Conservation (phyloP, 2,797 vertebrate species). For the Odontamblyopus lacepedii region DNA sequence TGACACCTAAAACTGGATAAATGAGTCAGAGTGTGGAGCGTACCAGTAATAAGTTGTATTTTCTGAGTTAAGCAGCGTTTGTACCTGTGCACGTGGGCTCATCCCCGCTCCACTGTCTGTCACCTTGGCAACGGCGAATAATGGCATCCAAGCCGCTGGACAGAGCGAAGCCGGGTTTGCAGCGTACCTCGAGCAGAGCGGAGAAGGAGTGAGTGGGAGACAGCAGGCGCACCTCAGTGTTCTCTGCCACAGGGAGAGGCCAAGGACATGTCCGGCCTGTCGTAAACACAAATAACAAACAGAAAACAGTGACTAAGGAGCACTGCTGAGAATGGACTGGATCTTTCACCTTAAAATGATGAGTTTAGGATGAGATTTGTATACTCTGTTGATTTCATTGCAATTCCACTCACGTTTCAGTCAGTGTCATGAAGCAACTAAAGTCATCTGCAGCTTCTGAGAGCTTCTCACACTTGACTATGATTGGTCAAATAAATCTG, state of each 20-base stretch:
- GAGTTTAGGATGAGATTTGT: not conserved
- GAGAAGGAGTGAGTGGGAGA: slow-evolving; percentile 80
- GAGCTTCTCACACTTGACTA: too few species aligned
- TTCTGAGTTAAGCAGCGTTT: slow-evolving; percentile 17
- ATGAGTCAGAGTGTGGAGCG: not conserved
- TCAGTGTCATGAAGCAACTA: too few species aligned
- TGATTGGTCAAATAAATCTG: too few species aligned
- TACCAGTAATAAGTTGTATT: not conserved
- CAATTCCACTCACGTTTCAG: too few species aligned
- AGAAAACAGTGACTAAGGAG: slow-evolving; percentile 2
- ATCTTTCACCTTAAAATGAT: slow-evolving; percentile 4
- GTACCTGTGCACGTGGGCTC: slow-evolving; percentile 80
- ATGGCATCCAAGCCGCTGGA: slow-evolving; percentile 67
- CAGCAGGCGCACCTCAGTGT: slow-evolving; percentile 64
- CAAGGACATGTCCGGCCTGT: slow-evolving; percentile 82
- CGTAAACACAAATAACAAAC: slow-evolving; percentile 18
- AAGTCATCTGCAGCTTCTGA: too few species aligned
- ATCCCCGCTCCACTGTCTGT: slow-evolving; percentile 83
- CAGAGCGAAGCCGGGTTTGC: slow-evolving; percentile 75
- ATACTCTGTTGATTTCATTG: too few species aligned
- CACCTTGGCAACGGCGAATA: slow-evolving; percentile 84
- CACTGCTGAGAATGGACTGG: slow-evolving; percentile 14
- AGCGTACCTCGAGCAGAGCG: slow-evolving; percentile 79
- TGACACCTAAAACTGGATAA: too few species aligned
- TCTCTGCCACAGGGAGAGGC: slow-evolving; percentile 69